Conservation (phyloP, 2,113 vertebrate species). For the Dasyurus viverrinus region DNA sequence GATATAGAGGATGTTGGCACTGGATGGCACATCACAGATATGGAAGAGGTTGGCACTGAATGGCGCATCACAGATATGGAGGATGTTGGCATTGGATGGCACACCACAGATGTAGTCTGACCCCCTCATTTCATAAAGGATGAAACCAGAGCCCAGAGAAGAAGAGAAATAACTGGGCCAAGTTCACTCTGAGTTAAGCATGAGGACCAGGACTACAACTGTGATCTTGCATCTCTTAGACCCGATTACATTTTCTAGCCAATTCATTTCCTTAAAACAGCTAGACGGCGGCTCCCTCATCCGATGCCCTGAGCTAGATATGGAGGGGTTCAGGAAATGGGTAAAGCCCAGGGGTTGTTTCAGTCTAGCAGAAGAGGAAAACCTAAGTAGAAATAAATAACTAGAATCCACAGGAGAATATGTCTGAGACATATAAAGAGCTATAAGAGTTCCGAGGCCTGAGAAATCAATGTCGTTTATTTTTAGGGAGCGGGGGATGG, state of each 20-base stretch:
- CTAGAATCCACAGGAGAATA: background rate
- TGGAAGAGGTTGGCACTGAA: background rate
- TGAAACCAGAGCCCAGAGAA: slow-evolving; percentile 18
- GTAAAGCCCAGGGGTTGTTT: background rate
- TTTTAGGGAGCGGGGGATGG: background rate
- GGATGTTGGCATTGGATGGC: background rate
- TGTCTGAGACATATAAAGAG: background rate
- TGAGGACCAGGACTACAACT: background rate
- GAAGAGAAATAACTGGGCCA: background rate
- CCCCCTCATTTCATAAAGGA: background rate
- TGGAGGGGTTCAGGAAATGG: background rate
- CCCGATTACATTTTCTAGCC: background rate
- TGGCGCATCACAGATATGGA: too few relatives aligned
- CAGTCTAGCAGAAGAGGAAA: background rate
- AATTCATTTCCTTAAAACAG: background rate
- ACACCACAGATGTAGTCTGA: background rate
- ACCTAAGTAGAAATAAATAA: background rate
- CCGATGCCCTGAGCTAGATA: background rate
- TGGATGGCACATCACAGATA: background rate
- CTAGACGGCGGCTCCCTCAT: background rate
- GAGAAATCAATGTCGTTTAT: background rate
- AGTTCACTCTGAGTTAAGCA: background rate
- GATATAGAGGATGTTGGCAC: too few relatives aligned
- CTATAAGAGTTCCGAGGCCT: background rate
- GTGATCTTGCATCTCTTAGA: background rate